Evolutionary conservation across 1,140 invertebrate genomes (phyloP).

Genomic region (Heterodera schachtii): DNA sequence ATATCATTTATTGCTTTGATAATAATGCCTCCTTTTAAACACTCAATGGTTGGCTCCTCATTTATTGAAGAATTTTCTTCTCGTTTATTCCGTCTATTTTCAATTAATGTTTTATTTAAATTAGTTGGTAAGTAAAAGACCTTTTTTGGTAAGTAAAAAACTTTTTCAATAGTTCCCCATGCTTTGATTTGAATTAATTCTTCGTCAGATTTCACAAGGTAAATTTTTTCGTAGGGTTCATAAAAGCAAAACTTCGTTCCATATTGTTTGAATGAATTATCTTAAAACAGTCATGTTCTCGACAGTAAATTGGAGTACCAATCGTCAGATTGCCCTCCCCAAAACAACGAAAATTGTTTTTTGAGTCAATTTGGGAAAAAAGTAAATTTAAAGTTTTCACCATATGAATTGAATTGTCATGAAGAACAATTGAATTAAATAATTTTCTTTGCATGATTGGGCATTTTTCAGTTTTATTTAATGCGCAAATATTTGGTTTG

Average conservation of each 20-base stretch:
- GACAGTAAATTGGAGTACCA: neutral
- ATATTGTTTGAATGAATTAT: neutral
- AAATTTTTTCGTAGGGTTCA: neutral
- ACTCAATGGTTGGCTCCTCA: neutral
- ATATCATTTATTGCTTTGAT: neutral
- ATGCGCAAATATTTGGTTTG: neutral
- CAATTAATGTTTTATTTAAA: neutral
- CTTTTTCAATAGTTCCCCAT: neutral
- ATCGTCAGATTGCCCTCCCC: neutral
- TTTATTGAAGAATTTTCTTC: neutral
- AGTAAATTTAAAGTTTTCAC: too few relatives aligned
- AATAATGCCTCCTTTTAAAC: neutral
- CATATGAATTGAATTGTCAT: too few relatives aligned
- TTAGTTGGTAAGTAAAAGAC: neutral
- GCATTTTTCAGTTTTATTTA: neutral
- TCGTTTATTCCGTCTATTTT: neutral
- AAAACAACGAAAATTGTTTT: too few relatives aligned
- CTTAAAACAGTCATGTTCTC: neutral
- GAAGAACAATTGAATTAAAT: neutral
- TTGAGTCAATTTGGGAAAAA: too few relatives aligned
- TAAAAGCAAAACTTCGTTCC: neutral
- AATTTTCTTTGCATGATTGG: neutral
- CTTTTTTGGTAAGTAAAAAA: too few relatives aligned
- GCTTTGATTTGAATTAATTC: neutral
- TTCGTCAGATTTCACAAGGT: neutral